Conservation (phyloP, 2,888 invertebrate species). For the Heliothis peltigera region DNA sequence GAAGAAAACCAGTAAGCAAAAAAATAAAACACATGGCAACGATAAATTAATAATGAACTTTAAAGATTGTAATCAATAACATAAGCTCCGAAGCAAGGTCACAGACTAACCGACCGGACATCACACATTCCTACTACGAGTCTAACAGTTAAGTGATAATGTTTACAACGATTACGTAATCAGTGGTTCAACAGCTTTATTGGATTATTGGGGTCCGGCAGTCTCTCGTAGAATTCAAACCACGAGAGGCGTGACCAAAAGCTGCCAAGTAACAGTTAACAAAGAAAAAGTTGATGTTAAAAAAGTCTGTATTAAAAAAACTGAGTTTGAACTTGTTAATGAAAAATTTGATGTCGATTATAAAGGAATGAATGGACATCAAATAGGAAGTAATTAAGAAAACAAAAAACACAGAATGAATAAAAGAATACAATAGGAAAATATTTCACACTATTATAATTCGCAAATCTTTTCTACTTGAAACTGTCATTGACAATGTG, state of each 20-base stretch:
- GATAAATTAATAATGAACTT: conserved; percentile 28
- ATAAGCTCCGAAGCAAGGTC: conserved; percentile 50
- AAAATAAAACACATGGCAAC: conserved; percentile 18
- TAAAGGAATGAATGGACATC: background rate
- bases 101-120: conserved; percentile 58
- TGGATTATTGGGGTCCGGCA: conserved; percentile 35
- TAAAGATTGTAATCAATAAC: conserved; percentile 27
- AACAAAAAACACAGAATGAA: background rate
- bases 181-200: conserved; percentile 63
- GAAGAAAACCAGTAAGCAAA: conserved; percentile 16
- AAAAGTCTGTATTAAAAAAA: background rate
- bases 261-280: background rate
- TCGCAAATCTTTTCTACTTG: conserved; percentile 30
- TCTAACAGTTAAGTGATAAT: conserved; percentile 68
- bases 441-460: conserved; percentile 6
- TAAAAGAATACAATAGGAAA: background rate
- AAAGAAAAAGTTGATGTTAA: background rate
- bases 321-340: background rate
- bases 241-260: too few relatives aligned
- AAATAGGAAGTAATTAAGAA: background rate
- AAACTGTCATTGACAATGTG: conserved; percentile 35
- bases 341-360: background rate
- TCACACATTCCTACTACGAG: conserved; percentile 59
- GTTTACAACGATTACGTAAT: conserved; percentile 69
- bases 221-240: background rate